Percentiles rank a stretch among this genome's conserved stretches.
Evolutionary conservation across 2,888 invertebrate species (phyloP).

Genomic region (Leucophora obtusa): DNA sequence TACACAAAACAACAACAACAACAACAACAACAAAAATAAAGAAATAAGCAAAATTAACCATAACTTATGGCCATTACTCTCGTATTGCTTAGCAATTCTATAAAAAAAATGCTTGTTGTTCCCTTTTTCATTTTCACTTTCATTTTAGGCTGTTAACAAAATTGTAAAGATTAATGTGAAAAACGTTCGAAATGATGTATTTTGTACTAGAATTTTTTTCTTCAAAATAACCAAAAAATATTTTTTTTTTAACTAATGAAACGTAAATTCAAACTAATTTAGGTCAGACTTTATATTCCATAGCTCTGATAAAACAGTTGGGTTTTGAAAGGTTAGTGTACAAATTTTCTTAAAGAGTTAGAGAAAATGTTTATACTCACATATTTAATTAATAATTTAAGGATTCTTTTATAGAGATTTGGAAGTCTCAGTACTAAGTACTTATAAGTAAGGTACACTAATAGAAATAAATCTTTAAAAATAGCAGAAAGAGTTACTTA

Average conservation of each 20-base stretch:
- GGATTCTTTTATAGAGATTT: too few relatives aligned
- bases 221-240: background rate
- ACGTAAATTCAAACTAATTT: slow-evolving; percentile 58
- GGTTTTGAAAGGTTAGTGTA: too few relatives aligned
- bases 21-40: background rate
- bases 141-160: slow-evolving; percentile 27
- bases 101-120: background rate
- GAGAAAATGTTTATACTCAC: too few relatives aligned
- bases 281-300: slow-evolving; percentile 31
- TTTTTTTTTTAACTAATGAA: slow-evolving; percentile 33
- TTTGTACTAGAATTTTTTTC: slow-evolving; percentile 33
- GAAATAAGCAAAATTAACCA: slow-evolving; percentile 35
- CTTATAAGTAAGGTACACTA: too few relatives aligned
- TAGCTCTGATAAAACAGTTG: slow-evolving; percentile 4
- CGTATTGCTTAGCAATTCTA: background rate
- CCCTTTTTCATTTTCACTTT: slow-evolving; percentile 27
- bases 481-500: too few relatives aligned
- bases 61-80: slow-evolving; percentile 34
- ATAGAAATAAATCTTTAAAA: too few relatives aligned
- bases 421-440: too few relatives aligned
- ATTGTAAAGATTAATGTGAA: slow-evolving; percentile 46
- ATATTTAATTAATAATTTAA: too few relatives aligned
- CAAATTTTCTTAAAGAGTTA: too few relatives aligned
- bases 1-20: background rate
- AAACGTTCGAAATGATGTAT: slow-evolving; percentile 58